Base-by-base conservation (phyloP, 2,113 vertebrate species). In the Varanus komodoensis region DNA sequence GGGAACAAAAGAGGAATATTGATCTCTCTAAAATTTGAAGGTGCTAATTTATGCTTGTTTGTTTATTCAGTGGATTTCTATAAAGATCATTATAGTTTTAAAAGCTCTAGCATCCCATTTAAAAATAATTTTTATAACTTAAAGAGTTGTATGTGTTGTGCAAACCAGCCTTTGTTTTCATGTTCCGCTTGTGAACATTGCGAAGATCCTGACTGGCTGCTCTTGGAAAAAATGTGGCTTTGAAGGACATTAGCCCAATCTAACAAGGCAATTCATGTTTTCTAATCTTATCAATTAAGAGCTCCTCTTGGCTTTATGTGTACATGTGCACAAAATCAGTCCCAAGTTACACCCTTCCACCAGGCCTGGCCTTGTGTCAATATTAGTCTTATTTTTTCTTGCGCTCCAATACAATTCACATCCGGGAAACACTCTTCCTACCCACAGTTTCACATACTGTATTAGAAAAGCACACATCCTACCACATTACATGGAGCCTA, bases 351-450 rank as follows among this genome's bases (percentile, higher is more conserved):
- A 64, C 5, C 27, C 54, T 2, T 77, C 84, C 79, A 90, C 44
- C 19, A 71, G 54, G 54, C 67, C 29, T 88, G 78, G 82, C 90
- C 61, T 75, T 82, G 15, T 79, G 81, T 34, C 82, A 95, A 87
- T n/a, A 68, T 90, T 91, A 94, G 81, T 61, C 7, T 67, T 52
- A 29, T 6, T 19, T 89, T 7, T 3, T 71, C 71, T 75, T 54
- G 0, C 6, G 19, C 2, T 71, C 87, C 21, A 38, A 3, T 67
- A 25, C 67, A 15, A 38, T 57, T 79, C 12, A 82, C 6, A 1
- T 88, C 80, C 61, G 17, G 1, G 38, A 6, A 38, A 7, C 3
- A 85, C 92, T 85, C 88, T 8, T 88, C 74, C 44, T 17, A 38
- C 32, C 27, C 2, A 73, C 21, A 84, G 29, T 79, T 69, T 87